phyloP scores from a whole-genome alignment of 2,797 vertebrate genomes.

The Poeciliopsis gracilis region DNA sequence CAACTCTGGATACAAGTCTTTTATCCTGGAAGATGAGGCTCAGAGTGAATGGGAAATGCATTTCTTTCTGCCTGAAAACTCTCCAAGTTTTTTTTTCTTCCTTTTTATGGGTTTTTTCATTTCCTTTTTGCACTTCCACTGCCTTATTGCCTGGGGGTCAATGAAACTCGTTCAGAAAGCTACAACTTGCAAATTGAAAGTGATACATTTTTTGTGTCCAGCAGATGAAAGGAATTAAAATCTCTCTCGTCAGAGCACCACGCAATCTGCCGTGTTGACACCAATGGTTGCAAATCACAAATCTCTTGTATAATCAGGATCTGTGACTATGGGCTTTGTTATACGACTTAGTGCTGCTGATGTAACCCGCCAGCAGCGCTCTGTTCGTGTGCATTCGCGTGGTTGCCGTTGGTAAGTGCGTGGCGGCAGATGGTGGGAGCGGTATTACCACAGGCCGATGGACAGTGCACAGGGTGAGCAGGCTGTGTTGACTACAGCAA shows the following conservation, averaged over 20 bases:
- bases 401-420: slow-evolving; percentile 41
- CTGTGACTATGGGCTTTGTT: slow-evolving; percentile 68
- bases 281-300: slow-evolving; percentile 27
- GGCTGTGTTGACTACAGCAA: slow-evolving; percentile 63
- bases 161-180: slow-evolving; percentile 39
- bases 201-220: slow-evolving; percentile 37
- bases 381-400: slow-evolving; percentile 44
- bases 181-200: slow-evolving; percentile 48
- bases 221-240: slow-evolving; percentile 37
- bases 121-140: slow-evolving; percentile 50
- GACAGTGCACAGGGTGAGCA: slow-evolving; percentile 46
- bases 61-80: slow-evolving; percentile 26
- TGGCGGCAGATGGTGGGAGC: slow-evolving; percentile 72
- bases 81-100: not conserved
- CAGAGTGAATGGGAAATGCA: slow-evolving; percentile 28
- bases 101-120: slow-evolving; percentile 38
- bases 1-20: slow-evolving; percentile 20
- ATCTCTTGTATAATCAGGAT: slow-evolving; percentile 64
- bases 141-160: slow-evolving; percentile 32
- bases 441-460: slow-evolving; percentile 59
- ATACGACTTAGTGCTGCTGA: slow-evolving; percentile 64
- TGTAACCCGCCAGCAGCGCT: slow-evolving; percentile 62
- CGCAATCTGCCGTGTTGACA: slow-evolving; percentile 41
- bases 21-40: slow-evolving; percentile 40
- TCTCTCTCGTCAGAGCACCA: slow-evolving; percentile 32